phyloP scores from a whole-genome alignment of 2,113 vertebrate genomes.

The Drymodes brunneopygia region DNA sequence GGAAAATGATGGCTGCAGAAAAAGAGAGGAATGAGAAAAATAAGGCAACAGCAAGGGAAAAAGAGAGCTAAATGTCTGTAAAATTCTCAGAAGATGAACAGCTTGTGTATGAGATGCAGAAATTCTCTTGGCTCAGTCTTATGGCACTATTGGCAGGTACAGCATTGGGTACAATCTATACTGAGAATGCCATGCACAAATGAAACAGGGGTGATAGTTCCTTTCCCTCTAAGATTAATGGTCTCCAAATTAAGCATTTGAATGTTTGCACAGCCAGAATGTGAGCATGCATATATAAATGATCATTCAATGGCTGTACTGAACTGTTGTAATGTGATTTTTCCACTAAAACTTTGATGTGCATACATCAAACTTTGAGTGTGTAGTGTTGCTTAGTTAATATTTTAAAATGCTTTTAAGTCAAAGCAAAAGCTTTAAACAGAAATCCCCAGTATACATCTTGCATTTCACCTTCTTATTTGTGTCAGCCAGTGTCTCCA shows the following conservation, averaged over 20 bases:
- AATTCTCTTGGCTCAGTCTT: neutral
- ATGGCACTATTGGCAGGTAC: neutral
- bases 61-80: neutral
- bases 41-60: neutral
- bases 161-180: neutral
- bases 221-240: neutral
- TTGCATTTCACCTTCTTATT: neutral
- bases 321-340: neutral
- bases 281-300: neutral
- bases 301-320: neutral
- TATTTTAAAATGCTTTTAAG: neutral
- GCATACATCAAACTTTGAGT: neutral
- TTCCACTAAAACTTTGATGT: neutral
- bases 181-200: neutral
- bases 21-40: neutral
- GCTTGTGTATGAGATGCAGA: neutral
- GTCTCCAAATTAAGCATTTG: neutral
- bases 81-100: neutral
- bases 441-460: neutral
- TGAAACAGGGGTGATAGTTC: neutral
- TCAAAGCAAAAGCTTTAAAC: neutral
- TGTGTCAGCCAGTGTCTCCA: neutral
- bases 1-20: neutral
- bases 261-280: neutral
- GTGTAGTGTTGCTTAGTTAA: neutral